These are phyloP conservation scores for Clarias laeviceps DNA, from an alignment of 2,797 vertebrate species.

Conservation along the genomic window DNA sequence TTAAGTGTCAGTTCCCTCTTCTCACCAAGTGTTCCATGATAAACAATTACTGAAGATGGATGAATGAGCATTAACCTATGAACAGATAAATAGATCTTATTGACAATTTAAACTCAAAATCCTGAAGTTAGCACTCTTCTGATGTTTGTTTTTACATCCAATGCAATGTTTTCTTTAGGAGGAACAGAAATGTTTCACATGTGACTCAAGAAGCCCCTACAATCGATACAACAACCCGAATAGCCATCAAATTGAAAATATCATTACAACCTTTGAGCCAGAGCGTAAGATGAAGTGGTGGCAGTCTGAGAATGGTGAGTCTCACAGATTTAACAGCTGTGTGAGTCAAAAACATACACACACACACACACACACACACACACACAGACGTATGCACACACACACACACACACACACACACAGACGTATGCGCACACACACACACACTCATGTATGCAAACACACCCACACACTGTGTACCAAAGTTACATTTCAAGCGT, in stretches of 20 bases:
- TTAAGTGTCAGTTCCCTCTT: background rate
- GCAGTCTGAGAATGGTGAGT: slow-evolving; percentile 87
- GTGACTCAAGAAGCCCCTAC: slow-evolving; percentile 83
- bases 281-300: slow-evolving; percentile 85
- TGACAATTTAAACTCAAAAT: background rate
- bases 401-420: no score
- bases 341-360: background rate
- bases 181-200: slow-evolving; percentile 86
- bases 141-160: background rate
- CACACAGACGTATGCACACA: no score
- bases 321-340: background rate
- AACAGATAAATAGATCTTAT: background rate
- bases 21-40: background rate
- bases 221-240: slow-evolving; percentile 71
- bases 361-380: no score
- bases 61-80: background rate
- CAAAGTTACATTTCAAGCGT: background rate
- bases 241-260: slow-evolving; percentile 84
- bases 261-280: slow-evolving; percentile 80
- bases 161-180: slow-evolving; percentile 66
- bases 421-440: no score
- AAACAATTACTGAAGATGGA: background rate
- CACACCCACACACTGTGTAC: no score
- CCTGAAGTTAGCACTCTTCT: background rate
- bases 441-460: background rate